Conservation (phyloP, 2,888 invertebrate genomes). For the Cephonodes hylas region DNA sequence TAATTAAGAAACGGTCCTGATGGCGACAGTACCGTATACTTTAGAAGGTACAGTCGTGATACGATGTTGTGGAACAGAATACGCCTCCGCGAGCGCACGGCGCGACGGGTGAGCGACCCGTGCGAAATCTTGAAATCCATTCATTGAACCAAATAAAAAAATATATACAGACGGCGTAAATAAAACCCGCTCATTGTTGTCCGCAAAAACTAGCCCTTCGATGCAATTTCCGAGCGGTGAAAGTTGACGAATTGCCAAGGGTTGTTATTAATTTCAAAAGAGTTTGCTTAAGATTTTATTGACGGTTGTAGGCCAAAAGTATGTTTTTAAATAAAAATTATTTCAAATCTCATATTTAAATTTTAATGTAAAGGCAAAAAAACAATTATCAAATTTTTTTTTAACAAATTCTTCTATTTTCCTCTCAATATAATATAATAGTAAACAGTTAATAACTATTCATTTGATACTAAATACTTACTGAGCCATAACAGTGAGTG, state of each 20-base stretch:
- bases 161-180: slow-evolving; percentile 20
- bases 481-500: background rate
- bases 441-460: too few relatives aligned
- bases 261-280: too few relatives aligned
- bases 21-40: background rate
- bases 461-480: background rate
- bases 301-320: too few relatives aligned
- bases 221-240: slow-evolving; percentile 3
- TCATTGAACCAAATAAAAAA: slow-evolving; percentile 32
- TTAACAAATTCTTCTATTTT: too few relatives aligned
- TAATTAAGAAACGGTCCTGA: background rate
- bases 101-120: slow-evolving; percentile 41
- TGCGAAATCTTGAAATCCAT: slow-evolving; percentile 35
- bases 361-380: too few relatives aligned
- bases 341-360: too few relatives aligned
- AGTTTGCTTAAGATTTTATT: too few relatives aligned
- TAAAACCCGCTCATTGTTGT: slow-evolving; percentile 29
- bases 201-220: slow-evolving; percentile 27
- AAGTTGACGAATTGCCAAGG: slow-evolving; percentile 11
- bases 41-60: background rate
- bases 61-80: slow-evolving; percentile 14
- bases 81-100: slow-evolving; percentile 14
- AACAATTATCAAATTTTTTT: too few relatives aligned
- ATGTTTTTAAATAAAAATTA: too few relatives aligned
- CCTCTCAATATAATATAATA: too few relatives aligned